These are phyloP conservation scores for Onychostoma macrolepis DNA, from an alignment of 2,113 vertebrate genomes.

Conservation along the genomic window DNA sequence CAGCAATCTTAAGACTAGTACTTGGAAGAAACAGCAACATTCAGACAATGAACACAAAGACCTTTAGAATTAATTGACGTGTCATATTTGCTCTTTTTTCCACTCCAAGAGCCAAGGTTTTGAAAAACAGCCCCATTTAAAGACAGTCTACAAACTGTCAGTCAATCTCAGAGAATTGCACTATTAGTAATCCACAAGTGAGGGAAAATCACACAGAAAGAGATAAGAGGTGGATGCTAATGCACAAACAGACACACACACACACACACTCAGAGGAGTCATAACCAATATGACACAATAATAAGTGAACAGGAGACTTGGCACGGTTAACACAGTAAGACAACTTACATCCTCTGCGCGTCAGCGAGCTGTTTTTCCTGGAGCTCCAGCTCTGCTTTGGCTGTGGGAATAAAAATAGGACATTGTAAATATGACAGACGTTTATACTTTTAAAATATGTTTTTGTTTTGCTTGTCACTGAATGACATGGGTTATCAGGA, in stretches of 20 bases:
- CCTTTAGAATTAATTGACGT: conserved; percentile 38
- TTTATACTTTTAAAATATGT: conserved; percentile 1
- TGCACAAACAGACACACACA: not conserved
- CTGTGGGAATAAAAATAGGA: conserved; percentile 72
- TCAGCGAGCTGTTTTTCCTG: conserved; percentile 85
- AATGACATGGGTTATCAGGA: not conserved
- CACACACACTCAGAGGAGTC: conserved; percentile 70
- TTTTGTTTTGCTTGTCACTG: conserved; percentile 3
- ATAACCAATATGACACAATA: not conserved
- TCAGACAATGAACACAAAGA: conserved; percentile 41
- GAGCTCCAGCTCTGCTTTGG: conserved; percentile 87
- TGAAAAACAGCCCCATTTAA: not conserved
- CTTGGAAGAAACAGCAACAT: conserved; percentile 41
- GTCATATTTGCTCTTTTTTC: conserved; percentile 44
- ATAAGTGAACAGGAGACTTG: conserved; percentile 20
- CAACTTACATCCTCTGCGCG: conserved; percentile 86
- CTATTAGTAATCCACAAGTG: conserved; percentile 12
- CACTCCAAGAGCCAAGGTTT: conserved; percentile 12
- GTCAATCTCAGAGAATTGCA: conserved; percentile 12
- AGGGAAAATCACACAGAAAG: not conserved
- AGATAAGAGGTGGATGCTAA: conserved; percentile 72
- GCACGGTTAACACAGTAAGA: not conserved
- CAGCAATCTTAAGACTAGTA: conserved; percentile 56
- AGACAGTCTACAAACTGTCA: conserved; percentile 10
- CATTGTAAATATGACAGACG: not conserved